These are phyloP conservation scores for Girardia tigrina DNA, from an alignment of 2,888 invertebrate genomes.

Conservation along the genomic window DNA sequence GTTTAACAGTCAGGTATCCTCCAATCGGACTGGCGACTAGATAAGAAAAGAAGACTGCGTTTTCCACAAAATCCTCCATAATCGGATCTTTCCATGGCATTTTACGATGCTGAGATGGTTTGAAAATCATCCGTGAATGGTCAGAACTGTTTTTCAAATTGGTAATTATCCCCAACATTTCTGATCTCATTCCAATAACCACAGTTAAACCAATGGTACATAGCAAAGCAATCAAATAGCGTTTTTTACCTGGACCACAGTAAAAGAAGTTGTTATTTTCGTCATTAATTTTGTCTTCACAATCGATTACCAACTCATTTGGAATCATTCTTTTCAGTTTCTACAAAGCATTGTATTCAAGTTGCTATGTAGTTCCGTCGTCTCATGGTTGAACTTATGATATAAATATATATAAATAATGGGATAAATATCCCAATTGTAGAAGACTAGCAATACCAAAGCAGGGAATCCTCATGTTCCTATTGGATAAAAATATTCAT, in stretches of 20 bases:
- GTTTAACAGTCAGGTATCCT: slow-evolving; percentile 36
- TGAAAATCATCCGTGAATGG: slow-evolving; percentile 30
- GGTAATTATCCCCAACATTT: slow-evolving; percentile 37
- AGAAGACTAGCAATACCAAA: no score
- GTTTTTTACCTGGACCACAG: slow-evolving; percentile 37
- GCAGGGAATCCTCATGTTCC: no score
- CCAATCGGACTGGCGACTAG: slow-evolving; percentile 37
- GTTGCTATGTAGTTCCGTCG: no score
- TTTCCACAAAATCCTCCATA: slow-evolving; percentile 36
- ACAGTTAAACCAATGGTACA: slow-evolving; percentile 37
- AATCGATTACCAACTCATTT: not conserved
- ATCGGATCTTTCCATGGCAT: slow-evolving; percentile 36
- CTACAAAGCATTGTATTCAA: no score
- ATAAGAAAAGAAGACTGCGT: slow-evolving; percentile 36
- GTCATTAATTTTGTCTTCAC: not conserved
- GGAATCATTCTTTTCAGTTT: no score
- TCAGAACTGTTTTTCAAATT: slow-evolving; percentile 34
- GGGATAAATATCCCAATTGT: no score
- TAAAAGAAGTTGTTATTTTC: slow-evolving; percentile 30
- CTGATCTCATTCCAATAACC: slow-evolving; percentile 37
- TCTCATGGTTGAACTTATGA: no score
- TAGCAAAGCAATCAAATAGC: slow-evolving; percentile 36
- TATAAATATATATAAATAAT: no score
- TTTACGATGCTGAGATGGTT: slow-evolving; percentile 30
- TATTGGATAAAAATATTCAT: no score